Evolutionary conservation across 64 coral and sea anemone species (phyloP).

Genomic region (Actinia equina): DNA sequence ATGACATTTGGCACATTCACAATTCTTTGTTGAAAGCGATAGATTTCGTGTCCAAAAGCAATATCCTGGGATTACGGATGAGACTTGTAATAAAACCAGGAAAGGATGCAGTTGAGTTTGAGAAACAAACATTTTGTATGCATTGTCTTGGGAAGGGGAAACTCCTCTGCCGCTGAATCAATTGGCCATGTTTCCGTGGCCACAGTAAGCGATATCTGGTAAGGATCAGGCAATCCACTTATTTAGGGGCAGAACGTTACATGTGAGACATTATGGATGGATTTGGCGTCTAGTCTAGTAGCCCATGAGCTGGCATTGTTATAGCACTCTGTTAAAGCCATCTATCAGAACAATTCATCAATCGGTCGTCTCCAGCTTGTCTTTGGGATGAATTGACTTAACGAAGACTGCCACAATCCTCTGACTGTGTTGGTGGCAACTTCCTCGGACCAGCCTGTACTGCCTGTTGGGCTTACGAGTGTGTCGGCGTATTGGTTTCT

Average conservation of each 20-base stretch:
- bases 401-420: slow-evolving; percentile 19
- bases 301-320: background rate
- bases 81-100: slow-evolving; percentile 29
- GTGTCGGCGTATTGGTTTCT: slow-evolving; percentile 55
- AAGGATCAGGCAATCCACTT: slow-evolving; percentile 42
- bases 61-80: slow-evolving; percentile 17
- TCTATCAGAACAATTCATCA: slow-evolving; percentile 10
- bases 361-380: background rate
- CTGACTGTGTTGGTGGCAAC: slow-evolving; percentile 44
- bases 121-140: background rate
- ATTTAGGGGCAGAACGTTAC: slow-evolving; percentile 25
- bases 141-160: background rate
- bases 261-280: slow-evolving; percentile 24
- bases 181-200: slow-evolving; percentile 1
- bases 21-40: slow-evolving; percentile 28
- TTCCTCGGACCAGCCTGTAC: slow-evolving; percentile 53
- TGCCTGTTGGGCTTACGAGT: slow-evolving; percentile 58
- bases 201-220: slow-evolving; percentile 13
- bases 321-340: slow-evolving; percentile 17
- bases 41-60: slow-evolving; percentile 19
- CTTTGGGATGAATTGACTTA: background rate
- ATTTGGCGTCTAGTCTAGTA: slow-evolving; percentile 19
- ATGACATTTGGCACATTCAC: slow-evolving; percentile 45
- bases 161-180: slow-evolving; percentile 14
- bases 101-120: slow-evolving; percentile 19